These are phyloP conservation scores for Vultur gryphus DNA, from an alignment of 2,797 vertebrate genomes.

Conservation along the genomic window DNA sequence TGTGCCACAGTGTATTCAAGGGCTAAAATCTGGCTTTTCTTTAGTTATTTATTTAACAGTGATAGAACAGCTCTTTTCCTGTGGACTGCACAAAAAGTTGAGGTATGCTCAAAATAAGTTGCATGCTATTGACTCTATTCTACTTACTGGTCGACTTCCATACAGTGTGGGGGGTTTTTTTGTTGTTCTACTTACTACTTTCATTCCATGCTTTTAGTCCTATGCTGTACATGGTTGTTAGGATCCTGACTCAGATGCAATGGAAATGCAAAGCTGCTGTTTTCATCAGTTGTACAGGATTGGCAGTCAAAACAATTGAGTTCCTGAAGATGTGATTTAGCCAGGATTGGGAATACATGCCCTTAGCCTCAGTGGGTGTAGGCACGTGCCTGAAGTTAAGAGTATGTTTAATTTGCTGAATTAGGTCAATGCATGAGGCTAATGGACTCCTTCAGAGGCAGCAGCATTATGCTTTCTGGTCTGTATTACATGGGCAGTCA, in stretches of 20 bases:
- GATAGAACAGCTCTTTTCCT: neutral
- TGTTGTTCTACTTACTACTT: neutral
- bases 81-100: neutral
- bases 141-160: neutral
- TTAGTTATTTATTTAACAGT: neutral
- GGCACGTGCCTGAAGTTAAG: neutral
- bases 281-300: neutral
- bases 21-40: neutral
- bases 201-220: neutral
- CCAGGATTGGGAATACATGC: neutral
- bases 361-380: neutral
- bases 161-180: rapidly evolving
- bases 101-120: neutral
- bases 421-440: neutral
- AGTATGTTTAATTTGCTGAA: neutral
- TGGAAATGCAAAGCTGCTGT: neutral
- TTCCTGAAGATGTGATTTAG: neutral
- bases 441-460: neutral
- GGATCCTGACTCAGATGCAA: neutral
- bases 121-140: neutral
- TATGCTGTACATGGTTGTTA: rapidly evolving
- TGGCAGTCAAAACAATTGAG: neutral
- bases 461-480: neutral
- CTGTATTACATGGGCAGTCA: neutral
- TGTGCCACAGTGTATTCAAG: neutral